Evolutionary conservation across 2,113 vertebrate species (phyloP), one percentile per base, ranked within the genome.

Genomic region (Felis chaus): DNA sequence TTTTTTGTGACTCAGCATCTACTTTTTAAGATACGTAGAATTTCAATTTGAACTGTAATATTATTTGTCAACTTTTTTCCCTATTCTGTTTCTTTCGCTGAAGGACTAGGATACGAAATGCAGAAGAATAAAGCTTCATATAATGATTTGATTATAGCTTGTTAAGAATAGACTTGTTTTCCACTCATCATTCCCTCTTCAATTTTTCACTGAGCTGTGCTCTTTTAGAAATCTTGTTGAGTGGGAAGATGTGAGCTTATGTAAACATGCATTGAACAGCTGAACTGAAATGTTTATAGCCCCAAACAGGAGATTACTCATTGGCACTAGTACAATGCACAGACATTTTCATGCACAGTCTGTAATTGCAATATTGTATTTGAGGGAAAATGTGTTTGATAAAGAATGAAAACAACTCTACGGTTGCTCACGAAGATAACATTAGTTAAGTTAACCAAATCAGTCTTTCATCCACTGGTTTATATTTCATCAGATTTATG

Each of bases 101-200:
- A 94, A 97, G 76, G 41, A 95, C 55, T 71, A 93, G 85, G 53
- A 41, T 86, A 79, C n/a, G 90, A 90, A 96, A 94, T 95, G 71
- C 81, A 96, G 81, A 93, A 97, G 93, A 98, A 95, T 86, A 97
- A 79, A 96, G 41, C 29, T 82, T 94, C 93, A 87, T 82, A 29
- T 95, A 97, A 97, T 98, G 97, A 97, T 96, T 97, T 98, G 96
- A 98, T 98, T 98, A 98, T 92, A 89, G 97, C 88, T 97, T 98
- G 96, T 97, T 98, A 98, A 98, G 96, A 98, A 98, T 97, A 98
- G 97, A 97, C 88, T 98, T 98, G 85, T 94, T 98, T 97, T 95
- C 66, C 31, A 94, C 97, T 98, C 97, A 98, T 98, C 97, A 98
- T 91, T 95, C 85, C 33, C 94, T 97, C 92, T 97, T 98, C 96